A percentile compares a stretch with the other conserved stretches of the same genome.
These are phyloP conservation scores for Noctua janthe DNA, from an alignment of 2,888 invertebrate species.

Conservation along the genomic window DNA sequence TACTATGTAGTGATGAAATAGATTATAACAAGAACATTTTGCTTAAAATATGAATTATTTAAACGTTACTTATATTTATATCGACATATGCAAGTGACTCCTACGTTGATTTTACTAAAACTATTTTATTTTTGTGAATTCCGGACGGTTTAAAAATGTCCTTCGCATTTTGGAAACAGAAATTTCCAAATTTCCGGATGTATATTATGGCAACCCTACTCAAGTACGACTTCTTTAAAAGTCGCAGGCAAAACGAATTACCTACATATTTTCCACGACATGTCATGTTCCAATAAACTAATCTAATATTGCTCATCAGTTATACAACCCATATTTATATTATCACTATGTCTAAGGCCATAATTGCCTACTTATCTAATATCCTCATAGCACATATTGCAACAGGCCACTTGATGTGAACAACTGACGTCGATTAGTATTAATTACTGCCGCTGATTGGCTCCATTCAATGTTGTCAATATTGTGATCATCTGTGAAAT, in stretches of 20 bases:
- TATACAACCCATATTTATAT: constrained; percentile 41
- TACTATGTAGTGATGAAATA: too few relatives aligned
- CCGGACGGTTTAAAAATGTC: too few relatives aligned
- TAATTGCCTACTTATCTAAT: constrained; percentile 53
- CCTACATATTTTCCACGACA: background rate
- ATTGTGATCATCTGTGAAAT: constrained; percentile 61
- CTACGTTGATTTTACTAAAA: background rate
- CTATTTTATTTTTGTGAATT: background rate
- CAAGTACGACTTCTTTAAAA: background rate
- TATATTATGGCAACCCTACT: background rate
- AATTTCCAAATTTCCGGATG: too few relatives aligned
- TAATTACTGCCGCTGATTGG: constrained; percentile 67
- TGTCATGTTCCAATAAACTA: constrained; percentile 14
- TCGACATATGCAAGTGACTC: background rate
- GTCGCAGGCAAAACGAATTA: background rate
- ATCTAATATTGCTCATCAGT: constrained; percentile 32
- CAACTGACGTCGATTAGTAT: constrained; percentile 66
- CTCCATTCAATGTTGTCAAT: constrained; percentile 66
- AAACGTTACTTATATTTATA: background rate
- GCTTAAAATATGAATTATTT: background rate
- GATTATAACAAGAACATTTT: too few relatives aligned
- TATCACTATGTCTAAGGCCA: constrained; percentile 20
- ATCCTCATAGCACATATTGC: constrained; percentile 40
- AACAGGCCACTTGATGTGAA: constrained; percentile 48
- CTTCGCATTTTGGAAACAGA: too few relatives aligned